Evolutionary conservation across 2,113 vertebrate species (phyloP), one percentile per base, ranked within the genome.

Genomic region (Platichthys stellatus): DNA sequence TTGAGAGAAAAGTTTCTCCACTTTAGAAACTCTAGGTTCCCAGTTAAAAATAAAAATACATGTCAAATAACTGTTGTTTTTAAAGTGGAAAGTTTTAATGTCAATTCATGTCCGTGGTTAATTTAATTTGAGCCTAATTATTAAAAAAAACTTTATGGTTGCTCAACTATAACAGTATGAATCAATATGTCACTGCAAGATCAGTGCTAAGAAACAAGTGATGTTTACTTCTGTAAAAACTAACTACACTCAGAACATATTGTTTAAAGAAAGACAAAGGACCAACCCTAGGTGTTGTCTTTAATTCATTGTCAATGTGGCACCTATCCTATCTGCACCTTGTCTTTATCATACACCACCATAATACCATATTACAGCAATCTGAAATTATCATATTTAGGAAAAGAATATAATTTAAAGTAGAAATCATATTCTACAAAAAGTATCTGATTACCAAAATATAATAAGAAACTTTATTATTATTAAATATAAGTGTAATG

Each of bases 1-100:
- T 40, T 61, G 24, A 47, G 47, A 17, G 17, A 60, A 83, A 60
- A 83, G 63, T 78, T 77, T 38, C 28, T 79, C 31, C 21, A 51
- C 4, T 75, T 20, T 11, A 69, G 23, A 3, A 40, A 12, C 9
- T 38, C 35, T 53, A 23, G 9, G 5, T 38, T 47, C 6, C 31
- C 12, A 60, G 21, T 35, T 38, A 18, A 23, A 57, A 28, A 64
- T 53, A 53, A 6, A 20, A 21, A 76, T 75, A 13, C 17, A 45
- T n/a, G 18, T 69, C 47, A 60, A 60, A 43, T 70, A 43, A 45
- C 18, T 14, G 13, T 49, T 31, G 31, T 31, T 31, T 31, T 31
- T 31, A 31, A 31, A 31, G 31, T 31, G 6, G 31, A 53, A 35
- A 3, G 51, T 2, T 20, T 63, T 54, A 2, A 23, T 45, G 56